These are phyloP conservation scores for Lycopodina hypogea DNA, from an alignment of 37 sponge, comb jelly and placozoan species.

Conservation along the genomic window DNA sequence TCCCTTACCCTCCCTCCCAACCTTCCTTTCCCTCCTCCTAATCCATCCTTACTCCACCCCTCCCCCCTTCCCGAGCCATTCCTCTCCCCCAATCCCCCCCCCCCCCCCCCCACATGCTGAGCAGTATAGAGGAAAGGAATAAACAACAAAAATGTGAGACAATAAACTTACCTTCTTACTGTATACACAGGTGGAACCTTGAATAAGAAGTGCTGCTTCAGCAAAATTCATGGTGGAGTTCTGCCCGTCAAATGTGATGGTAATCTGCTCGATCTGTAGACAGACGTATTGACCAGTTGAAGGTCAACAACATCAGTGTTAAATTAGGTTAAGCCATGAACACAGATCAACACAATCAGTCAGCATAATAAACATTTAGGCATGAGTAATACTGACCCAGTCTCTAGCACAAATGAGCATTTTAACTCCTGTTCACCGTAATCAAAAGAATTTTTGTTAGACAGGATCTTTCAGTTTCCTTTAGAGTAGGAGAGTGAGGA, in stretches of 20 bases:
- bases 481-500: too few species aligned
- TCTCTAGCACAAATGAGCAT: too few species aligned
- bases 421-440: too few species aligned
- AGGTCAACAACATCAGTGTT: slow-evolving; percentile 2
- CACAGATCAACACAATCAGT: not conserved
- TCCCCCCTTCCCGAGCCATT: not conserved
- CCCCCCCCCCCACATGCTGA: too few species aligned
- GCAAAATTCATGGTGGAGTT: slow-evolving; percentile 80
- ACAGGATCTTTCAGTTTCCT: too few species aligned
- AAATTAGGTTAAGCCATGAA: not conserved
- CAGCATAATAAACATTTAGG: too few species aligned
- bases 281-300: too few species aligned
- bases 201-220: slow-evolving; percentile 97
- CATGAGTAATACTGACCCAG: too few species aligned
- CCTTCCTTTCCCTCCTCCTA: not conserved
- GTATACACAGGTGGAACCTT: slow-evolving; percentile 96
- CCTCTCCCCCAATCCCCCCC: too few species aligned
- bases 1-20: not conserved
- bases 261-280: slow-evolving; percentile 73
- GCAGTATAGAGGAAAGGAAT: too few species aligned
- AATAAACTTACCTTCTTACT: slow-evolving; percentile 93
- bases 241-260: slow-evolving; percentile 86
- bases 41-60: not conserved
- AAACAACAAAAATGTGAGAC: too few species aligned
- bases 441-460: too few species aligned